These are phyloP conservation scores for Trypoxylus dichotomus DNA, from an alignment of 1,140 invertebrate genomes.

Conservation along the genomic window DNA sequence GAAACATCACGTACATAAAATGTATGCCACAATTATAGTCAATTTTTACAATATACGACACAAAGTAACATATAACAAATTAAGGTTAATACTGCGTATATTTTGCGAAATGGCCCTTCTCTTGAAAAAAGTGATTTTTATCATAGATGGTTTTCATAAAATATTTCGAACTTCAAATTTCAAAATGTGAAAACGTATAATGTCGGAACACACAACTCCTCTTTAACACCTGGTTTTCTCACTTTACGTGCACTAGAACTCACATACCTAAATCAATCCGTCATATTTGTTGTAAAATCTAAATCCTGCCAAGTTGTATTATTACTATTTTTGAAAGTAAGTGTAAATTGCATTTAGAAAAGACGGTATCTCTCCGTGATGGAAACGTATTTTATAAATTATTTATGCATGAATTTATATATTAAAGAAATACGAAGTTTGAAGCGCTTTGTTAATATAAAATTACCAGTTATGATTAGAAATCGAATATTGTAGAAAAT, in stretches of 20 bases:
- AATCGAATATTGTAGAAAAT: too few species aligned
- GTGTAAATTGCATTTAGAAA: background rate
- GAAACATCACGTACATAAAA: background rate
- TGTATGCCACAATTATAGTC: background rate
- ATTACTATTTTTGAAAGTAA: background rate
- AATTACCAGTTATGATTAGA: background rate
- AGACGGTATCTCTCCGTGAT: background rate
- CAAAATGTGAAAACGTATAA: background rate
- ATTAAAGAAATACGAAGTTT: background rate
- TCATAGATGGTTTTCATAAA: too few species aligned
- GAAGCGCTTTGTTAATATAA: background rate
- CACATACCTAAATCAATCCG: conserved; percentile 22
- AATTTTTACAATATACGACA: conserved; percentile 7
- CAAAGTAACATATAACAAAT: background rate
- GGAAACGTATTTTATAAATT: background rate
- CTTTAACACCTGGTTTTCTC: background rate
- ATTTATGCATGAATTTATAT: background rate
- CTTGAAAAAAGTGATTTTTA: background rate
- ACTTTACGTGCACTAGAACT: conserved; percentile 16
- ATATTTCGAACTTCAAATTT: too few species aligned
- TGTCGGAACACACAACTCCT: background rate
- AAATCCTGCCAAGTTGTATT: conserved; percentile 25
- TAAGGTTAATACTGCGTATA: background rate
- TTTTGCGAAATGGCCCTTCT: background rate
- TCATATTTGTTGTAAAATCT: conserved; percentile 28